Evolutionary conservation across 2,113 vertebrate genomes (phyloP).

Genomic region (Phalacrocorax brasilianus): DNA sequence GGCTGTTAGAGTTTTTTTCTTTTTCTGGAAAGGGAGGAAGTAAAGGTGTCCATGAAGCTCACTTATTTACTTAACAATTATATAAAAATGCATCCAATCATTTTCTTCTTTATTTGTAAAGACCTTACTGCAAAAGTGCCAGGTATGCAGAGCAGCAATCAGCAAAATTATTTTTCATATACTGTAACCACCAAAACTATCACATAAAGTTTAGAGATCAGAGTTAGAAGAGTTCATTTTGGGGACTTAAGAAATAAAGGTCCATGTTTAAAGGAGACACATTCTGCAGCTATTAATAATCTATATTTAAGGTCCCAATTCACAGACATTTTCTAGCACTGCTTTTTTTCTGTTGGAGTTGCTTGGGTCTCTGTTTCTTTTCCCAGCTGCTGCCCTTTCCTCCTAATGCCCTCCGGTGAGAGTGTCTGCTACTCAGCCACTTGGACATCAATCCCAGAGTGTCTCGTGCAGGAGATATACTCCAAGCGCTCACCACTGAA

Average conservation of each 20-base stretch:
- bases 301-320: neutral
- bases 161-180: neutral
- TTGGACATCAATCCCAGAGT: neutral
- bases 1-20: neutral
- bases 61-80: neutral
- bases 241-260: neutral
- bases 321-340: neutral
- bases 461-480: neutral
- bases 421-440: neutral
- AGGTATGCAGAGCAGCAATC: neutral
- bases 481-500: neutral
- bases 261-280: neutral
- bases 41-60: neutral
- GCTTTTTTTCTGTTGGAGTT: neutral
- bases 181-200: neutral
- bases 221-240: neutral
- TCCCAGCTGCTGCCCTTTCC: neutral
- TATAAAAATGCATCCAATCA: neutral
- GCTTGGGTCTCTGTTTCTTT: neutral
- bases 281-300: neutral
- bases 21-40: neutral
- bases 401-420: neutral
- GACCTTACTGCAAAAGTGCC: neutral
- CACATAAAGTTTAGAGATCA: neutral
- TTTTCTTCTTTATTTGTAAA: neutral